Base-by-base conservation (phyloP, 2,888 invertebrate genomes). In the Amorpha juglandis region DNA sequence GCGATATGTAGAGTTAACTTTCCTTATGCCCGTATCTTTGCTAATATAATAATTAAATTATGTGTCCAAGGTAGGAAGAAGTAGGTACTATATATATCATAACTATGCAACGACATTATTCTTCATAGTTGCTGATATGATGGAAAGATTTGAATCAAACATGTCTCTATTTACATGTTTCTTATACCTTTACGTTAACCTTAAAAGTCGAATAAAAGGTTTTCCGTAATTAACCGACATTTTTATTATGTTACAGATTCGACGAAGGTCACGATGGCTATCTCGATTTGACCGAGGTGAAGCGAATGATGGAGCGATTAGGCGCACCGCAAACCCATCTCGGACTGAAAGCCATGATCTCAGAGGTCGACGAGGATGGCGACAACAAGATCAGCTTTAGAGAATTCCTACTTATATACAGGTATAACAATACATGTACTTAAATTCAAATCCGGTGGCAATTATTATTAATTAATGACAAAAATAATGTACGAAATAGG, bases 281-380 rank as follows among this genome's bases (percentile, higher is more conserved):
- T 85, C 95, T 99, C 75, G 98, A 98, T 88, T 92, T 99, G 72
- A 95, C 95, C 35, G 99, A 99, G 89, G 93, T 99, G 73, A 99
- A 99, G 88, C 94, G 96, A 35, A 98, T 99, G 98, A 99, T 99
- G 99, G 99, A 99, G 89, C 96, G 97, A 69, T 91, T 99, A 66
- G 98, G 98, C 11, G 98, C 98, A 1, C 99, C 99, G 14, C 99
- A 99, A 90, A 99, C 99, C 0, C 99, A 99, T 89, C 94, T 99
- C 65, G 98, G 98, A 0, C 94, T 99, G 35, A 99, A 99, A 87
- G 96, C 96, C 48, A 99, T 99, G 98, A 99, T 99, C 80, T 95
- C 96, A 70, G 98, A 98, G 88, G 97, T 98, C 6, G 98, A 98
- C 82, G 98, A 97, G 84, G 98, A 98, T 82, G 94, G 95, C 50